phyloP scores from a whole-genome alignment of 1,140 invertebrate genomes.

The Vanessa tameamea region DNA sequence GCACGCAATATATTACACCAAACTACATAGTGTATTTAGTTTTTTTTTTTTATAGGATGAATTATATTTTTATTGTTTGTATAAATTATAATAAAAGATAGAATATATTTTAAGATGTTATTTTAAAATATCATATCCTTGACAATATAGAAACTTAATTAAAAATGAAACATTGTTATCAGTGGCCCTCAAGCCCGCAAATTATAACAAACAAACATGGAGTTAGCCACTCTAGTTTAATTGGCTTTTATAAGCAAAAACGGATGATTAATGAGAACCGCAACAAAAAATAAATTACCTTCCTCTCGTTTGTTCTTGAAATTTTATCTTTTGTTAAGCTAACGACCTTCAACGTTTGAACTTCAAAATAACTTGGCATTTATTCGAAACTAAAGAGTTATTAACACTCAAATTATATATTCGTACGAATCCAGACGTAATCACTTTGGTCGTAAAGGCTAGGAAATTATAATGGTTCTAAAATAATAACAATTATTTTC shows the following conservation, averaged over 20 bases:
- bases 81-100: too few relatives aligned
- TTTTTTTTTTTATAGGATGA: too few relatives aligned
- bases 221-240: conserved; percentile 21
- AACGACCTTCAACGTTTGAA: conserved; percentile 3
- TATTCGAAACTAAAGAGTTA: not conserved
- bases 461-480: too few relatives aligned
- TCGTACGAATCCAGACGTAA: too few relatives aligned
- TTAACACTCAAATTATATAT: not conserved
- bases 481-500: too few relatives aligned
- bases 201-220: conserved; percentile 27
- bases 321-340: conserved; percentile 7
- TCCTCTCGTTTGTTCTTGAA: conserved; percentile 10
- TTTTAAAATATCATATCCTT: too few relatives aligned
- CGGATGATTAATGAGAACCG: conserved; percentile 26
- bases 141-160: not conserved
- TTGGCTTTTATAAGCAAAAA: conserved; percentile 31
- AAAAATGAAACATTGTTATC: conserved; percentile 14
- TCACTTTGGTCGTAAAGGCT: too few relatives aligned
- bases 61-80: too few relatives aligned
- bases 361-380: conserved; percentile 20
- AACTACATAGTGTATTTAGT: too few relatives aligned
- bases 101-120: too few relatives aligned
- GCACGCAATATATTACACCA: too few relatives aligned
- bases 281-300: conserved; percentile 17
- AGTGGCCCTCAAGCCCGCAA: conserved; percentile 13